These are phyloP conservation scores for Perognathus longimembris DNA, from an alignment of 2,113 vertebrate species.

Conservation along the genomic window DNA sequence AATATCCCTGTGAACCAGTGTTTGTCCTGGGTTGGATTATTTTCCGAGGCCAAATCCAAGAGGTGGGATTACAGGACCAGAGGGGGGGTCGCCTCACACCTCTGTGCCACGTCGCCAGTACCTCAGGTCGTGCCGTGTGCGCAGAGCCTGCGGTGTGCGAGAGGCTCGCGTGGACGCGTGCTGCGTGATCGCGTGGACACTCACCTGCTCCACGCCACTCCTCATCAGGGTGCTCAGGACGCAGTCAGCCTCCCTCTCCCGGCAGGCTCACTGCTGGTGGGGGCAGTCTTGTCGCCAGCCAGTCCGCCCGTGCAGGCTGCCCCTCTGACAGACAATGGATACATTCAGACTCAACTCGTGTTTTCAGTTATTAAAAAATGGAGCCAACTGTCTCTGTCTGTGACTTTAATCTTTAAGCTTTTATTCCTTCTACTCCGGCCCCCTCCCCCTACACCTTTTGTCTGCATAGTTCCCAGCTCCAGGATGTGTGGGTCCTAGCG, in stretches of 20 bases:
- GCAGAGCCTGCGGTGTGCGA: too few species aligned
- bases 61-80: neutral
- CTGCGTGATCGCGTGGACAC: too few species aligned
- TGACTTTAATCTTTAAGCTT: conserved; percentile 92
- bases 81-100: neutral
- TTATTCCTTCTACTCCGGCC: conserved; percentile 86
- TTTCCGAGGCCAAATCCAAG: neutral
- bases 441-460: conserved; percentile 87
- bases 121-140: too few species aligned
- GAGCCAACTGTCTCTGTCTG: conserved; percentile 91
- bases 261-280: too few species aligned
- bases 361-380: conserved; percentile 92
- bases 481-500: conserved; percentile 84
- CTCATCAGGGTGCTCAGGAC: too few species aligned
- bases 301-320: conserved; percentile 86
- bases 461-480: conserved; percentile 85
- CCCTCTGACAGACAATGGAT: conserved; percentile 88
- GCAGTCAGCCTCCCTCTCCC: too few species aligned
- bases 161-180: too few species aligned
- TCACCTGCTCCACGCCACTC: too few species aligned
- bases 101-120: neutral
- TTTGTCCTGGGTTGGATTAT: neutral
- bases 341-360: conserved; percentile 91
- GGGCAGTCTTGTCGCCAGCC: conserved; percentile 90
- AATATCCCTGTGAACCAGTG: neutral